Evolutionary conservation across 2,113 vertebrate species (phyloP), one percentile per base, ranked within the genome.

Genomic region (Pandion haliaetus): DNA sequence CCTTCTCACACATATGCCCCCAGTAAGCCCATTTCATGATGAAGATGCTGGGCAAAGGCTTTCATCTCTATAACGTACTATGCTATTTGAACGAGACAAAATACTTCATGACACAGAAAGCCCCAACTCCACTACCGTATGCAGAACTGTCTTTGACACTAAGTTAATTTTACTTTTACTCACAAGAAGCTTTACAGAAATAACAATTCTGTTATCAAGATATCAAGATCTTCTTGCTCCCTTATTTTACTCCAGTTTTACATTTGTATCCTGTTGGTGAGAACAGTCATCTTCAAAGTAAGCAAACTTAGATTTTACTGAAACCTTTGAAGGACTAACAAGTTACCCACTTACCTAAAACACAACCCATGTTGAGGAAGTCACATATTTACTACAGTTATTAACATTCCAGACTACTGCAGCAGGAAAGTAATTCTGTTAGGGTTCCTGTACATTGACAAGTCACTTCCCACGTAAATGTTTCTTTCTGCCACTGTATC

Each of bases 271-370:
- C 31, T 59, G 14, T 7, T 71, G 26, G 34, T 13, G 2, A 82
- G 13, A 90, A 69, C 6, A 52, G 42, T 29, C 23, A 63, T 10
- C 44, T 49, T 67, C 36, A 71, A 38, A 76, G 40, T 3, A 3
- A 82, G n/a, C 55, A 74, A 71, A 31, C 0, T 3, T 0, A 70
- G 24, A 47, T 2, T 3, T 12, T 45, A 57, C 61, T n/a, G 52
- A 87, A 63, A 47, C 20, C 47, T 63, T 2, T 67, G 8, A 93
- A 67, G 52, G 90, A 13, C 25, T 66, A 66, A 55, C 26, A 71
- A 88, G 70, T 57, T 82, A 88, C 8, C 26, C 25, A 58, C 25
- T 58, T 29, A 69, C 20, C 42, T 80, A 62, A 54, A 92, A 36
- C 20, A 69, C 12, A 82, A 50, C 16, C 14, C 9, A 18, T 19